Percentiles rank a stretch among this genome's conserved stretches.
phyloP scores from a whole-genome alignment of 2,113 vertebrate species.

The Speoplatyrhinus poulsoni region DNA sequence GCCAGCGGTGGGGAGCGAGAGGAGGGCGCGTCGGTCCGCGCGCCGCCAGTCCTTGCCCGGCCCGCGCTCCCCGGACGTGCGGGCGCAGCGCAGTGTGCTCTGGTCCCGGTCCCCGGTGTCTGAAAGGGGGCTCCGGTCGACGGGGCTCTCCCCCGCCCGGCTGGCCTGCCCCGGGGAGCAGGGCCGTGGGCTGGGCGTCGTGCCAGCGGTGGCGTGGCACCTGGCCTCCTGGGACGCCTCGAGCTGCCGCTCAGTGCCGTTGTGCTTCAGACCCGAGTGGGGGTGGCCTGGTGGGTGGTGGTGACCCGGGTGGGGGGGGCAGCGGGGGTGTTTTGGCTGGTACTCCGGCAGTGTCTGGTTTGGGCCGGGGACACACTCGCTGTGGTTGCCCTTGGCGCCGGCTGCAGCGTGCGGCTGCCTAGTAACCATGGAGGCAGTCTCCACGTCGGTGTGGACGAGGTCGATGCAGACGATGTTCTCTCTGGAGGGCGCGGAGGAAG shows the following conservation, averaged over 20 bases:
- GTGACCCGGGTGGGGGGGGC: slow-evolving; percentile 41
- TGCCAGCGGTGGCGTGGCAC: slow-evolving; percentile 17
- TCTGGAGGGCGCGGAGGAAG: slow-evolving; percentile 67
- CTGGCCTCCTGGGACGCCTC: slow-evolving; percentile 49
- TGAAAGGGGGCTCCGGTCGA: slow-evolving; percentile 49
- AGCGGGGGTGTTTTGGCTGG: slow-evolving; percentile 56
- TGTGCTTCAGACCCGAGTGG: slow-evolving; percentile 39
- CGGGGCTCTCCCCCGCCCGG: slow-evolving; percentile 50
- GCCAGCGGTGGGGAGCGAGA: slow-evolving; percentile 31
- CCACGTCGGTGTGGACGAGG: slow-evolving; percentile 77
- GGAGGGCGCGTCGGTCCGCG: slow-evolving; percentile 24
- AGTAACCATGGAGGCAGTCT: slow-evolving; percentile 65
- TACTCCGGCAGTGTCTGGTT: slow-evolving; percentile 53
- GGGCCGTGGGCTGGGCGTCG: slow-evolving; percentile 23
- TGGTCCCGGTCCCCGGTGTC: slow-evolving; percentile 67
- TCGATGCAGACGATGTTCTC: slow-evolving; percentile 84
- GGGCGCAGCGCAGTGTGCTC: slow-evolving; percentile 73
- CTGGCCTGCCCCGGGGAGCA: slow-evolving; percentile 22
- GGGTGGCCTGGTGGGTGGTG: slow-evolving; percentile 39
- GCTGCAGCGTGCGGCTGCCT: slow-evolving; percentile 51
- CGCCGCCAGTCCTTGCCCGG: slow-evolving; percentile 58
- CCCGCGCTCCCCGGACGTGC: slow-evolving; percentile 70
- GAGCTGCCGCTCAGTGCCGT: slow-evolving; percentile 43
- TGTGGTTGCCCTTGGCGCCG: slow-evolving; percentile 68
- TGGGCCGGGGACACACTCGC: slow-evolving; percentile 66